Percentiles rank a stretch among this genome's conserved stretches.
Conservation (phyloP, 1,140 invertebrate genomes). For the Eumeta japonica region DNA sequence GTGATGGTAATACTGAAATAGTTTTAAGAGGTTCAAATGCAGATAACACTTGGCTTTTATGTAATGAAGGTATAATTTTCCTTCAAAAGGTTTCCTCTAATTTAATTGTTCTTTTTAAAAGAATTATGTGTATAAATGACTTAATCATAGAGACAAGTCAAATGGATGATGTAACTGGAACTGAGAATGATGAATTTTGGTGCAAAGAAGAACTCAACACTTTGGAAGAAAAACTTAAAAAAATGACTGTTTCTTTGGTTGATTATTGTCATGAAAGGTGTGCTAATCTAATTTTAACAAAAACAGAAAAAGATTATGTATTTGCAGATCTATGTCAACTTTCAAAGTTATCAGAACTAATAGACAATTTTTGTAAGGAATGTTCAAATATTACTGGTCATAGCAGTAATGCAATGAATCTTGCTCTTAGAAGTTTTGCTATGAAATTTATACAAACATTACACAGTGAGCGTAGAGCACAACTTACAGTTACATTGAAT, state of each 20-base stretch:
- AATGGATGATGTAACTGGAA: constrained; percentile 59
- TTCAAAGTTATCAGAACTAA: constrained; percentile 71
- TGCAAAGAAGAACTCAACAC: constrained; percentile 67
- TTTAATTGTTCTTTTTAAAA: constrained; percentile 61
- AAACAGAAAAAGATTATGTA: constrained; percentile 67
- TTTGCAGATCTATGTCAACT: constrained; percentile 74
- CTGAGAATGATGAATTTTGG: constrained; percentile 68
- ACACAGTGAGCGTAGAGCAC: constrained; percentile 83
- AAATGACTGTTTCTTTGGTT: constrained; percentile 76
- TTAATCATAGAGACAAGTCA: constrained; percentile 63
- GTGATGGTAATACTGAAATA: constrained; percentile 65
- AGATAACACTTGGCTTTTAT: constrained; percentile 66
- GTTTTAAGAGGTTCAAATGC: constrained; percentile 64
- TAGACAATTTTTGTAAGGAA: constrained; percentile 76
- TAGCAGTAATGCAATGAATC: constrained; percentile 75
- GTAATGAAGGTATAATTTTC: constrained; percentile 78
- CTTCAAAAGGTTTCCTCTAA: constrained; percentile 73
- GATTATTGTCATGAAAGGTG: constrained; percentile 90
- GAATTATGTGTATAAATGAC: constrained; percentile 69
- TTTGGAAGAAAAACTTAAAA: constrained; percentile 69
- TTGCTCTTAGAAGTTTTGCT: constrained; percentile 84
- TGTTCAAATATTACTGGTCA: constrained; percentile 78
- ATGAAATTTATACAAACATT: constrained; percentile 89
- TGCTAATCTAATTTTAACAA: constrained; percentile 78
- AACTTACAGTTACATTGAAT: constrained; percentile 82